phyloP scores from a whole-genome alignment of 2,888 invertebrate species.

The Drosophila anceps region DNA sequence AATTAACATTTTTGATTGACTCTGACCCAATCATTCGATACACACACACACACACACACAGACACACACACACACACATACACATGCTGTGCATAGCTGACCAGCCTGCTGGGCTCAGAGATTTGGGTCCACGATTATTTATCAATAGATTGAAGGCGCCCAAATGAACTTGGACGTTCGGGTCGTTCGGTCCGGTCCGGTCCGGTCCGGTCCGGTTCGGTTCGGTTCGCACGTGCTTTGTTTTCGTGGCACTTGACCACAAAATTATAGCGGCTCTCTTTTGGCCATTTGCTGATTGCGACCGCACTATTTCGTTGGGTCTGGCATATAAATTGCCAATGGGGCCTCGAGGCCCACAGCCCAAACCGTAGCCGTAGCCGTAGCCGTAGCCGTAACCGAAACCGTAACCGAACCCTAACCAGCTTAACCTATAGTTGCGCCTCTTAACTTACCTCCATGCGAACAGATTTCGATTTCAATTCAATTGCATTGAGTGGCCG shows the following conservation, averaged over 20 bases:
- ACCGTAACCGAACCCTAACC: conserved; percentile 16
- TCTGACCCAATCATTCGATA: conserved; percentile 16
- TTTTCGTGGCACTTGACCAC: conserved; percentile 40
- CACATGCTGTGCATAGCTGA: not conserved
- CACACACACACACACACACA: not conserved
- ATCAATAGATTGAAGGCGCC: conserved; percentile 31
- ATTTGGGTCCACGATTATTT: conserved; percentile 23
- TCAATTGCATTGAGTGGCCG: conserved; percentile 67
- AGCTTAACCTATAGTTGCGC: conserved; percentile 38
- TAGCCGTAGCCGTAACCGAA: not conserved
- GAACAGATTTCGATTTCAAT: conserved; percentile 69
- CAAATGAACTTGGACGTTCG: conserved; percentile 33
- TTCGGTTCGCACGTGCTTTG: conserved; percentile 47
- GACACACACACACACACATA: not conserved
- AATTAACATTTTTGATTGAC: conserved; percentile 42
- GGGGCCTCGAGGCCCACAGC: conserved; percentile 6
- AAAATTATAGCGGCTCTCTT: conserved; percentile 34
- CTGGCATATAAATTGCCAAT: conserved; percentile 50
- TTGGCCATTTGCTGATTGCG: conserved; percentile 73
- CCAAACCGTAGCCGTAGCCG: not conserved
- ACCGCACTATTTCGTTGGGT: conserved; percentile 46
- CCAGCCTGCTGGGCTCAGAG: not conserved
- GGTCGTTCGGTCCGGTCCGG: conserved; percentile 11
- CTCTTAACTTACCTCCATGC: conserved; percentile 33
- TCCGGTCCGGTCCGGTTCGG: not conserved